Evolutionary conservation across 2,113 vertebrate species (phyloP).

Genomic region (Forbesichthys papilliferus): DNA sequence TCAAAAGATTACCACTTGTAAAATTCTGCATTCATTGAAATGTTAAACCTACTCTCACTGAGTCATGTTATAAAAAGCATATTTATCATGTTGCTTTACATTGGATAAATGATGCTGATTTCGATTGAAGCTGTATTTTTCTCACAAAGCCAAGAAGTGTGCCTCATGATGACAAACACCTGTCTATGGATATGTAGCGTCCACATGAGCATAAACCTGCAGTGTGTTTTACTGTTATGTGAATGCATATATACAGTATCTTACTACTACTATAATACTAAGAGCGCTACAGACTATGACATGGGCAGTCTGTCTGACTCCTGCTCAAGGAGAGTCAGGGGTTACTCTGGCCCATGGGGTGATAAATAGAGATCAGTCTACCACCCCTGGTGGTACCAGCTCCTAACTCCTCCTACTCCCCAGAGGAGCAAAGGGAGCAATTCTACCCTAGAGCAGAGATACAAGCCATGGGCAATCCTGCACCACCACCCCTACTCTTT

Average conservation of each 20-base stretch:
- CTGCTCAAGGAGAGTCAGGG: slow-evolving; percentile 59
- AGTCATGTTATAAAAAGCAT: slow-evolving; percentile 61
- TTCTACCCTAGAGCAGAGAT: slow-evolving; percentile 47
- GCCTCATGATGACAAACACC: slow-evolving; percentile 61
- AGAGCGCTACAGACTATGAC: slow-evolving; percentile 41
- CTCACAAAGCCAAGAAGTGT: slow-evolving; percentile 48
- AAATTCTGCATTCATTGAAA: slow-evolving; percentile 68
- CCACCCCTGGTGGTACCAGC: slow-evolving; percentile 26
- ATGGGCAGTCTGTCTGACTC: slow-evolving; percentile 47
- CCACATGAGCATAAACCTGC: background rate
- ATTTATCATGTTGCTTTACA: slow-evolving; percentile 69
- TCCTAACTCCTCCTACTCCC: slow-evolving; percentile 27
- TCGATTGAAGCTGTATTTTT: slow-evolving; percentile 39
- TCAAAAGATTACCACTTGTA: slow-evolving; percentile 70
- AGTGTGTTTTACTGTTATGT: too few relatives aligned
- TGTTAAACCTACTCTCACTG: slow-evolving; percentile 52
- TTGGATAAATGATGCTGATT: slow-evolving; percentile 67
- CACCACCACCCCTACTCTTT: slow-evolving; percentile 50
- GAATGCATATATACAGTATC: background rate
- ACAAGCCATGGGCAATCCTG: slow-evolving; percentile 43
- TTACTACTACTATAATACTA: background rate
- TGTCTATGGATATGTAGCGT: slow-evolving; percentile 34
- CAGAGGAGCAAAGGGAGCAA: slow-evolving; percentile 36
- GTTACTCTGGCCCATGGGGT: slow-evolving; percentile 43
- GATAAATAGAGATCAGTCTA: slow-evolving; percentile 51